Evolutionary conservation across 2,888 invertebrate species (phyloP).

Genomic region (Polia nebulosa): DNA sequence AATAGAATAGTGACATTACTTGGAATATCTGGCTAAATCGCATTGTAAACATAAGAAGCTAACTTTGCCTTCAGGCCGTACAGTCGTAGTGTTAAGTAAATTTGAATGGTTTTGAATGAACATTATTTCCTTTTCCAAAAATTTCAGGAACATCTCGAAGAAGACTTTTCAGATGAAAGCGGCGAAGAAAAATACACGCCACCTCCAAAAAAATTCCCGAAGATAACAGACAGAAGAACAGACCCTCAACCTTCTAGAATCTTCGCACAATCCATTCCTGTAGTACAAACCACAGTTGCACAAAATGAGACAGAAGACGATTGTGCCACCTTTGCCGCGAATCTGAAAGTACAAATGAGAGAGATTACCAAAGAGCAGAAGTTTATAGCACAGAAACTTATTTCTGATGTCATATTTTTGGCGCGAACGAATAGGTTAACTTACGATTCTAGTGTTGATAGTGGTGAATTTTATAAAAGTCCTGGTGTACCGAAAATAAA

Average conservation of each 20-base stretch:
- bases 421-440: slow-evolving; percentile 44
- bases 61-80: too few species aligned
- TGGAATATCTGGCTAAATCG: too few species aligned
- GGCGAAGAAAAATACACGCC: slow-evolving; percentile 34
- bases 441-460: slow-evolving; percentile 40
- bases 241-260: slow-evolving; percentile 20
- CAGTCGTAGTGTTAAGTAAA: too few species aligned
- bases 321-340: slow-evolving; percentile 45
- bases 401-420: slow-evolving; percentile 52
- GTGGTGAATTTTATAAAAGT: neutral
- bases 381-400: slow-evolving; percentile 52
- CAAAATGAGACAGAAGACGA: slow-evolving; percentile 44
- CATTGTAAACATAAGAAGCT: too few species aligned
- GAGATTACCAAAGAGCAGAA: slow-evolving; percentile 39
- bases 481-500: neutral
- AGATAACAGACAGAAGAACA: neutral
- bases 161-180: slow-evolving; percentile 36
- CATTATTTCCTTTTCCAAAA: neutral
- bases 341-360: slow-evolving; percentile 53
- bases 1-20: too few species aligned
- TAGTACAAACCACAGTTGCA: slow-evolving; percentile 21
- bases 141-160: slow-evolving; percentile 30
- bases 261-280: slow-evolving; percentile 41
- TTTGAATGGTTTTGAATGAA: neutral
- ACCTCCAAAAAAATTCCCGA: slow-evolving; percentile 21